Percentiles rank a stretch among this genome's conserved stretches.
Evolutionary conservation across 2,888 invertebrate species (phyloP).

Genomic region (Celastrina argiolus): DNA sequence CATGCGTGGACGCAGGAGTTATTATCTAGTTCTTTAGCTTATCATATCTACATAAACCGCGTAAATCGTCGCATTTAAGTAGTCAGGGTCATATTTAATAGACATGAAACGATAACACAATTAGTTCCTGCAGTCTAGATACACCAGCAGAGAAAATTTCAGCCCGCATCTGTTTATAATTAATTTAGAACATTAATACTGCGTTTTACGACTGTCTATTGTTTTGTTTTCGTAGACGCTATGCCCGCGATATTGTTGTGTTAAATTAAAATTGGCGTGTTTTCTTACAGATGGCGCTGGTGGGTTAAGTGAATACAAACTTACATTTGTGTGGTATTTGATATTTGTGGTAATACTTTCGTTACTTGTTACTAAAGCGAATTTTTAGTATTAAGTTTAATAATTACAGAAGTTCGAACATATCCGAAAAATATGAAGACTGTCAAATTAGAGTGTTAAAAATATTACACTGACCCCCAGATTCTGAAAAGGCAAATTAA

Average conservation of each 20-base stretch:
- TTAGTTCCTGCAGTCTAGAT: constrained; percentile 43
- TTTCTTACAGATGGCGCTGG: constrained; percentile 28
- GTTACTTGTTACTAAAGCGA: too few species aligned
- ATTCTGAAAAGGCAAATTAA: too few species aligned
- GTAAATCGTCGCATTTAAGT: constrained; percentile 9
- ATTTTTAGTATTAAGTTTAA: too few species aligned
- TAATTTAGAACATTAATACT: constrained; percentile 54
- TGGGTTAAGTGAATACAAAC: too few species aligned
- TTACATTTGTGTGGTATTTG: neutral
- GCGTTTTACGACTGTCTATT: constrained; percentile 44
- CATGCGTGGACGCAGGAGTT: too few species aligned
- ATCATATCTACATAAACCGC: too few species aligned
- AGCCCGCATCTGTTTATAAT: constrained; percentile 51
- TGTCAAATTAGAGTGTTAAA: too few species aligned
- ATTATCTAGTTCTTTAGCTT: too few species aligned
- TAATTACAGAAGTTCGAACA: too few species aligned
- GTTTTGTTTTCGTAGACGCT: constrained; percentile 45
- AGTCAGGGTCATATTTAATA: constrained; percentile 37
- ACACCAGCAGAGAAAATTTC: constrained; percentile 42
- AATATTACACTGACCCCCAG: too few species aligned
- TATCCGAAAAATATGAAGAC: too few species aligned
- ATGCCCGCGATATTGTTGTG: constrained; percentile 41
- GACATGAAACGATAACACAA: constrained; percentile 52
- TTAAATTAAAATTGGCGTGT: constrained; percentile 47
- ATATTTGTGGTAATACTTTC: too few species aligned